phyloP scores from a whole-genome alignment of 2,797 vertebrate species.

The Oreonectes daqikongensis region DNA sequence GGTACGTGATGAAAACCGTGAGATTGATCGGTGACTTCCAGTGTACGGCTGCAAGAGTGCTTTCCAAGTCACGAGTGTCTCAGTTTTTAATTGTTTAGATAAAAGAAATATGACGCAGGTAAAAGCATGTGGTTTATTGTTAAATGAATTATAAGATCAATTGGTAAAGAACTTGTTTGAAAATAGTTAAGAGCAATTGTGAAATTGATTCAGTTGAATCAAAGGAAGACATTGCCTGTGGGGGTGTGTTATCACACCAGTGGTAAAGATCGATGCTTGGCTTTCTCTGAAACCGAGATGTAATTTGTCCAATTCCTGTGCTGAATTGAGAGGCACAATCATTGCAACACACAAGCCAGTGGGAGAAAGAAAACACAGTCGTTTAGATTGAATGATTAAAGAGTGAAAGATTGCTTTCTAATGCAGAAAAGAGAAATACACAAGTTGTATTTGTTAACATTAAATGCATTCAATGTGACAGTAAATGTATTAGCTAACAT shows the following conservation, averaged over 20 bases:
- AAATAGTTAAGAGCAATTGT: constrained; percentile 16
- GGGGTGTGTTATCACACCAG: constrained; percentile 38
- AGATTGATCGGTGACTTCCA: constrained; percentile 4
- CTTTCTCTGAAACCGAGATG: constrained; percentile 22
- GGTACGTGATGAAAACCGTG: constrained; percentile 62
- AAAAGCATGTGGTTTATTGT: neutral
- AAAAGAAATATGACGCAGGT: neutral
- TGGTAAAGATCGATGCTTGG: constrained; percentile 55
- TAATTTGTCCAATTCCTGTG: constrained; percentile 32
- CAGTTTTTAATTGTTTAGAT: constrained; percentile 12
- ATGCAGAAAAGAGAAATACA: constrained; percentile 19
- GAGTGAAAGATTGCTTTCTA: neutral
- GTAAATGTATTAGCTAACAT: too few species aligned
- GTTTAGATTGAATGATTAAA: constrained; percentile 32
- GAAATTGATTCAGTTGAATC: constrained; percentile 33
- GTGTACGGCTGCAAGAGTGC: constrained; percentile 3
- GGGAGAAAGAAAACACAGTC: constrained; percentile 9
- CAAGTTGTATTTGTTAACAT: too few species aligned
- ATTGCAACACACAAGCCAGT: constrained; percentile 15
- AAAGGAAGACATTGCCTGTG: neutral
- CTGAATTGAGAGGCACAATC: constrained; percentile 38
- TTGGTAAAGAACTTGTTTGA: constrained; percentile 12
- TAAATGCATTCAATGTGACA: too few species aligned
- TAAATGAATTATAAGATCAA: neutral
- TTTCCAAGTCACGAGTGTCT: constrained; percentile 1